Evolutionary conservation across 1,140 invertebrate species (phyloP).

Genomic region (Leptopilina boulardi): DNA sequence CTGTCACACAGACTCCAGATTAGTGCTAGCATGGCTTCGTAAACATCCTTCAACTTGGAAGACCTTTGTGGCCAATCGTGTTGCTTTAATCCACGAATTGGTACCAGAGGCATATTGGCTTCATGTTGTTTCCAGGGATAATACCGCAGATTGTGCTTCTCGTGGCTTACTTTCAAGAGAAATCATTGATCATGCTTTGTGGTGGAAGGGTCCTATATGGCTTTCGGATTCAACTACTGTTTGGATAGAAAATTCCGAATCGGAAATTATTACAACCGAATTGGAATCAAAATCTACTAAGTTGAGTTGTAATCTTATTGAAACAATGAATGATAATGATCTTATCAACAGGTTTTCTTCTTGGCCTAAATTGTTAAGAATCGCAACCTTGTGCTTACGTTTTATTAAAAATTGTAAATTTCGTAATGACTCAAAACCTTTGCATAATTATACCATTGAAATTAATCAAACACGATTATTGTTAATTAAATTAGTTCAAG

Average conservation of each 20-base stretch:
- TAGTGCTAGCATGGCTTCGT: constrained; percentile 61
- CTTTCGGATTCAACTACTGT: background rate
- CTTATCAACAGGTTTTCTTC: background rate
- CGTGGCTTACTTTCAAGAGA: constrained; percentile 20
- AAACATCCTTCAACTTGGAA: constrained; percentile 57
- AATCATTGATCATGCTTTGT: constrained; percentile 15
- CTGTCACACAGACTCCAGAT: constrained; percentile 60
- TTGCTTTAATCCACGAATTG: constrained; percentile 56
- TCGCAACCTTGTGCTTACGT: background rate
- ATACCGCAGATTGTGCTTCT: constrained; percentile 54
- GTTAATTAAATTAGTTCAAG: too few species aligned
- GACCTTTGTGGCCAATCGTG: constrained; percentile 65
- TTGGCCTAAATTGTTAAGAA: background rate
- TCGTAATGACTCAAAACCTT: too few species aligned
- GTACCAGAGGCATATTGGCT: constrained; percentile 50
- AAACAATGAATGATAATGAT: background rate
- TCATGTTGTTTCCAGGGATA: constrained; percentile 54
- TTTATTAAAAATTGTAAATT: background rate
- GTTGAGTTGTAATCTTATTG: background rate
- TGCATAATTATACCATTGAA: background rate
- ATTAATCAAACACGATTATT: background rate
- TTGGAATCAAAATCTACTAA: background rate
- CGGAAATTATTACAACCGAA: background rate
- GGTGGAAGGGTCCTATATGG: constrained; percentile 33
- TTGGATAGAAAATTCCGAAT: background rate